phyloP scores from a whole-genome alignment of 1,140 invertebrate species.

The Brachionus paranguensis region DNA sequence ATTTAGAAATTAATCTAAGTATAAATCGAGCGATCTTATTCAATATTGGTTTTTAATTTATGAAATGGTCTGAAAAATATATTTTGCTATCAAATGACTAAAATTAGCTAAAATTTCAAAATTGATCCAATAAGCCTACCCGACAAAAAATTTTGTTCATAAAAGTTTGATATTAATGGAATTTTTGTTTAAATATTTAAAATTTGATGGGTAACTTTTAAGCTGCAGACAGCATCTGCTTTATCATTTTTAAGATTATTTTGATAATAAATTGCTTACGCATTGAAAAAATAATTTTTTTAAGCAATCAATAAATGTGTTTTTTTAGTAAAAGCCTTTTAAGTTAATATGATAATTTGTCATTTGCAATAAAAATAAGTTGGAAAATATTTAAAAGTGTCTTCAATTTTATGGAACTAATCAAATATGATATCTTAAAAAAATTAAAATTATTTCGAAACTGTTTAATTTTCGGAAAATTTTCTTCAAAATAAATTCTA shows the following conservation, averaged over 20 bases:
- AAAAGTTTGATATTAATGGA: too few species aligned
- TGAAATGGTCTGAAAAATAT: not conserved
- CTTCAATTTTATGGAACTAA: not conserved
- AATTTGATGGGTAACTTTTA: too few species aligned
- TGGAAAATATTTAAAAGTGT: not conserved
- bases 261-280: not conserved
- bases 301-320: not conserved
- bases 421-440: not conserved
- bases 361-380: not conserved
- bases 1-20: not conserved
- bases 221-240: not conserved
- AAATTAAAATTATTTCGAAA: not conserved
- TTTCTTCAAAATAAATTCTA: not conserved
- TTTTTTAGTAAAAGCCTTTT: not conserved
- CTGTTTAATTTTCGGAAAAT: not conserved
- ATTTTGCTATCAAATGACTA: not conserved
- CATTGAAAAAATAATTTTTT: not conserved
- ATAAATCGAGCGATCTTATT: not conserved
- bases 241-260: not conserved
- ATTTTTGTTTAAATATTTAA: too few species aligned
- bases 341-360: not conserved
- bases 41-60: not conserved
- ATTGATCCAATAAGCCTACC: not conserved
- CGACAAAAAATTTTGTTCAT: not conserved
- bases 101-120: not conserved